These are phyloP conservation scores for Shinisaurus crocodilurus DNA, from an alignment of 2,113 vertebrate genomes.

Conservation along the genomic window DNA sequence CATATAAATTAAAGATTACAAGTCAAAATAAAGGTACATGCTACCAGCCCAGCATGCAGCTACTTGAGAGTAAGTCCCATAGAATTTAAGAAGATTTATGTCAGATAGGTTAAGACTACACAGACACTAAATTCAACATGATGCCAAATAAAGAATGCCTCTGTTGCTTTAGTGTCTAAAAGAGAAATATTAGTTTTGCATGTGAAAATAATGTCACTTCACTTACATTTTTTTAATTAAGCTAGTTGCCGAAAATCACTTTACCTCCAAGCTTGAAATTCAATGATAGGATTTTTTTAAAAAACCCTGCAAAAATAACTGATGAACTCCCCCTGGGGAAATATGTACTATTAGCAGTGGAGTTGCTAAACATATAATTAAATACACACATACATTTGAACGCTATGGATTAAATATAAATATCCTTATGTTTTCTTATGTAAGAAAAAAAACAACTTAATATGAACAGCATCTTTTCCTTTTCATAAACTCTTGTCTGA, in stretches of 20 bases:
- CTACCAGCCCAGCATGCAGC: background rate
- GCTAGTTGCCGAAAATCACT: background rate
- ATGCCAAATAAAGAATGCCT: background rate
- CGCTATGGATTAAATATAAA: conserved; percentile 3
- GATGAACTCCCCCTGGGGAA: background rate
- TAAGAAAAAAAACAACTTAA: background rate
- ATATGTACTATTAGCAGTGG: background rate
- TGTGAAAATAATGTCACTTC: background rate
- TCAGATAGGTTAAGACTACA: background rate
- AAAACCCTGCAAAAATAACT: background rate
- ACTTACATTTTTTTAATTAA: background rate
- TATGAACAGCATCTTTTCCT: background rate
- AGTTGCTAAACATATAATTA: conserved; percentile 9
- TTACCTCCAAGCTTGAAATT: background rate
- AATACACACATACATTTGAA: background rate
- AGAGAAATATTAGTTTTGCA: background rate
- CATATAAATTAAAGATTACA: background rate
- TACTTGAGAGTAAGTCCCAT: background rate
- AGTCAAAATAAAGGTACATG: background rate
- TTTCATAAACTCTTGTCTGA: conserved; percentile 11
- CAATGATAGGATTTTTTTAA: background rate
- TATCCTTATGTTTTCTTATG: background rate
- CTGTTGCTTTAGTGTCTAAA: background rate
- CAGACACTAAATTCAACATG: background rate
- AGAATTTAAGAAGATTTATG: background rate